Base-by-base conservation (phyloP, 1,140 invertebrate genomes). In the Campoletis sonorensis region DNA sequence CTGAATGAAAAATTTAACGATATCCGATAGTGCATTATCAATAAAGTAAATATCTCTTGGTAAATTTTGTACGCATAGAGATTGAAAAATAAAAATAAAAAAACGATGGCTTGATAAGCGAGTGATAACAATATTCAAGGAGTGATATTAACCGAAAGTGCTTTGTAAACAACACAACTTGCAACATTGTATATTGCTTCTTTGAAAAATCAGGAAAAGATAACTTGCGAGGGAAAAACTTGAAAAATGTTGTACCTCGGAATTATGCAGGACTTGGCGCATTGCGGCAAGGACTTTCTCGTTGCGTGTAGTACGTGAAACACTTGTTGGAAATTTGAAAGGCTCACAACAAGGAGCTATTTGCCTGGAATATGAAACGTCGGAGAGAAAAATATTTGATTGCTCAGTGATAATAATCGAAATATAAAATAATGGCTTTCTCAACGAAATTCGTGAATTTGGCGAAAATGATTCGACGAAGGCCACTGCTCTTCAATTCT, bases 401-500 rank as follows among this genome's bases (percentile, higher is more conserved):
- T 77, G n/a, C 15, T 26, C 37, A 23, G 15, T 33, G 30, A 75
- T 26, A 67, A 78, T 61, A 51, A 45, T 16, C 10, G 13, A 33
- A 18, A 45, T 21, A 33, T 26, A 54, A 11, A 79, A 77, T 33
- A 30, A 81, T 82, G 80, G 79, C 79, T 45, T 18, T 79, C 8
- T 49, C 68, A 45, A 78, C 45, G 49, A 54, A 77, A 51, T 40
- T 83, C 45, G 8, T 80, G 23, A 54, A 64, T 26, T 73, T 87
- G 23, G 79, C 61, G 7, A 83, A 26, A 33, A 83, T 89, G 13
- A 91, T 93, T 58, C 89, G 89, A 75, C 93, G 86, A 76, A 90
- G 92, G 76, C 96, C 96, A 0, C 88, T 96, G 26, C 81, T 96
- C 16, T 94, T 95, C 51, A 97, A 97, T 88, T 94, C 95, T n/a